A percentile compares a stretch with the other conserved stretches of the same genome.
phyloP scores from a whole-genome alignment of 2,113 vertebrate genomes.

The Neotoma lepida region DNA sequence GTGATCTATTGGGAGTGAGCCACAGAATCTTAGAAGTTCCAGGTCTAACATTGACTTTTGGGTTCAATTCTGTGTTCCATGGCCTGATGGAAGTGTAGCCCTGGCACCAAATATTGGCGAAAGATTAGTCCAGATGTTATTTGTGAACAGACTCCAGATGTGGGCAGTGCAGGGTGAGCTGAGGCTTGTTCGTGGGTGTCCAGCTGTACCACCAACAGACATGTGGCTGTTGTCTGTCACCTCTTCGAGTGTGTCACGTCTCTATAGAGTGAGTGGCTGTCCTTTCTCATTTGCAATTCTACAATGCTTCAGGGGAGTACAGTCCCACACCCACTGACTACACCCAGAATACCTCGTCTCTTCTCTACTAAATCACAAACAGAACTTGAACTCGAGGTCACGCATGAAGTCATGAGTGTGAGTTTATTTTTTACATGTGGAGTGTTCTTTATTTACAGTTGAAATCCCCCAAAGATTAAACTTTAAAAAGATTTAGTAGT shows the following conservation, averaged over 20 bases:
- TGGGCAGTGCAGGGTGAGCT: neutral
- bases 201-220: fast-evolving
- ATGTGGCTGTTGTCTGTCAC: neutral
- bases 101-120: neutral
- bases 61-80: neutral
- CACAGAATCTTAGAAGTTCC: neutral
- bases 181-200: fast-evolving
- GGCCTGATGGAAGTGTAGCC: neutral
- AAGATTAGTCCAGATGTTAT: neutral
- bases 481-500: conserved; percentile 86
- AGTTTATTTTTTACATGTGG: conserved; percentile 83
- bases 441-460: conserved; percentile 85
- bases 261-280: neutral
- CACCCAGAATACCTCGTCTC: conserved; percentile 68
- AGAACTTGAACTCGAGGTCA: conserved; percentile 81
- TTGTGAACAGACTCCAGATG: neutral
- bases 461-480: conserved; percentile 86
- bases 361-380: conserved; percentile 82
- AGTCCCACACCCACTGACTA: conserved; percentile 55
- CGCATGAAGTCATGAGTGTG: conserved; percentile 82
- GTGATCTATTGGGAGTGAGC: neutral
- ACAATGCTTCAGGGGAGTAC: conserved; percentile 49
- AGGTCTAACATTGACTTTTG: neutral
- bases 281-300: neutral
- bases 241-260: neutral